Evolutionary conservation across 2,113 vertebrate genomes (phyloP).

Genomic region (Crotalus tigris): DNA sequence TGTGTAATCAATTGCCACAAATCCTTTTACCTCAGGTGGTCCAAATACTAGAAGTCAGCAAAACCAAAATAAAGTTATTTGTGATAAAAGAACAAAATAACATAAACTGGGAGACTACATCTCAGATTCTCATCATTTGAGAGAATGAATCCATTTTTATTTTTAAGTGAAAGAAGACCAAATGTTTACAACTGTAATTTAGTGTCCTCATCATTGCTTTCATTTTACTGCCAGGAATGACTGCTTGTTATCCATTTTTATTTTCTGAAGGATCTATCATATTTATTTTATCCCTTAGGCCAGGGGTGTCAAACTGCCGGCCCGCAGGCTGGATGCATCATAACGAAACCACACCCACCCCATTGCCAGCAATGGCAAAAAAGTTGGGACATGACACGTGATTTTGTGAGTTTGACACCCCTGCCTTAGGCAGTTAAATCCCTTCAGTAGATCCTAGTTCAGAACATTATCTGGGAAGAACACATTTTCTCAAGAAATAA

Average conservation of each 20-base stretch:
- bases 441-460: background rate
- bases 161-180: background rate
- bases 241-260: background rate
- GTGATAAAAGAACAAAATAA: background rate
- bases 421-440: background rate
- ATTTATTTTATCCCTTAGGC: background rate
- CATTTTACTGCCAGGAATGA: background rate
- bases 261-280: background rate
- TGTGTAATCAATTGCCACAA: background rate
- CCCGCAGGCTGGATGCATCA: no score
- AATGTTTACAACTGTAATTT: background rate
- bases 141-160: background rate
- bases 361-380: no score
- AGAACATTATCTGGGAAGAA: background rate
- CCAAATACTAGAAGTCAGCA: background rate
- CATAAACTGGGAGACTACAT: background rate
- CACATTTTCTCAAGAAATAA: background rate
- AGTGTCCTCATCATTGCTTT: background rate
- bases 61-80: background rate
- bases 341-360: no score
- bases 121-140: background rate
- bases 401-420: no score
- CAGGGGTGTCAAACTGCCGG: no score
- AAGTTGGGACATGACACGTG: no score
- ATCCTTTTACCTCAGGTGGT: background rate